Base-by-base conservation (phyloP, 2,888 invertebrate species). In the Beris chalybata region DNA sequence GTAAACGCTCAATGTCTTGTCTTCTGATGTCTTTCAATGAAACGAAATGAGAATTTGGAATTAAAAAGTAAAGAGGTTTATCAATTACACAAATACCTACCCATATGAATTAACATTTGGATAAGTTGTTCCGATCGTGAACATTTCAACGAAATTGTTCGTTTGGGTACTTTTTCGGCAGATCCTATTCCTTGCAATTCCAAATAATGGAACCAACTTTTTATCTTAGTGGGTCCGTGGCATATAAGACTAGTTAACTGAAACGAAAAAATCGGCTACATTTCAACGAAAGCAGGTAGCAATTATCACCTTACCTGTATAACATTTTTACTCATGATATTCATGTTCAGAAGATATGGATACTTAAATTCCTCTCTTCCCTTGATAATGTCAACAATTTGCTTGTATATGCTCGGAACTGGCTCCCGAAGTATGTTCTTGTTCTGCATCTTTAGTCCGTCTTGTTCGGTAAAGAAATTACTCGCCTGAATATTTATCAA, bases 291-390 rank as follows among this genome's bases (percentile, higher is more conserved):
- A 22, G 1, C 11, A 45, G 45, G n/a, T 12, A 45, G 22, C 22
- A 22, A 22, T 22, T 48, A 6, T 48, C 48, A 48, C 15, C 83
- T 81, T 74, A 93, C 89, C 81, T 90, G 89, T 67, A 95, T 83
- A 58, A 94, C 81, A 81, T 91, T 87, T 70, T 85, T 87, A 4
- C 90, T 89, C 73, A 85, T 85, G 44, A 83, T 82, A 79, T 93
- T 95, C 0, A 95, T 88, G 70, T 87, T 85, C 12, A 84, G 82
- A 73, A 95, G 83, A 77, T 87, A 89, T 0, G 92, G 92, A 78
- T 89, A 93, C 11, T 87, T 82, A 75, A 83, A 76, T 59, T 79
- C 74, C 11, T 84, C 82, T 0, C 80, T 74, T 12, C 85, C 84
- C 50, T 83, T 82, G 66, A 93, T 77, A 72, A 91, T 83, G 9